Percentiles rank a stretch among this genome's conserved stretches.
Conservation (phyloP, 2,797 vertebrate species). For the Tapirus indicus region DNA sequence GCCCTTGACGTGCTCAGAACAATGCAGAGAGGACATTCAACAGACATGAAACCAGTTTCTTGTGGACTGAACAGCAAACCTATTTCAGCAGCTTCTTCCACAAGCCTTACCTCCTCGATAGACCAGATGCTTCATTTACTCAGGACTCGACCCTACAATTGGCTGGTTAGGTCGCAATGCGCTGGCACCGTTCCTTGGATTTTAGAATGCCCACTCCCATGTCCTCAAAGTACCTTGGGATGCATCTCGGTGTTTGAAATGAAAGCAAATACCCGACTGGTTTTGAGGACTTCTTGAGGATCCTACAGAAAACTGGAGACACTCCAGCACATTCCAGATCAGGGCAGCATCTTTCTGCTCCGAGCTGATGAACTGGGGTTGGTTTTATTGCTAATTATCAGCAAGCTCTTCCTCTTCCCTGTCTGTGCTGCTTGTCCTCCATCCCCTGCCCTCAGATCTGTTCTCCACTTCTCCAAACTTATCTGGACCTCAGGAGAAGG, state of each 20-base stretch:
- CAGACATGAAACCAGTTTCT: neutral
- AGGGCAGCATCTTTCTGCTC: neutral
- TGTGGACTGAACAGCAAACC: neutral
- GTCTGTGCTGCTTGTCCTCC: neutral
- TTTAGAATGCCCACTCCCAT: neutral
- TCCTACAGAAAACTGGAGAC: neutral
- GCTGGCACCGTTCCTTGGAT: neutral
- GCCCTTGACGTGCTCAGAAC: neutral
- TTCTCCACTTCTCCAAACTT: neutral
- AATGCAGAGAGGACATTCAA: too few relatives aligned
- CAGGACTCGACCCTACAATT: neutral
- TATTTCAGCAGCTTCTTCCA: neutral
- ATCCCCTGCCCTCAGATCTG: neutral
- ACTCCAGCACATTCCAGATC: neutral
- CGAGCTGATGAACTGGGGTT: neutral
- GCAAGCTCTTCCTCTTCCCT: neutral
- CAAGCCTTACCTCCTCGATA: neutral
- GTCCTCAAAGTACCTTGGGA: neutral
- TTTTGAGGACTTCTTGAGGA: neutral
- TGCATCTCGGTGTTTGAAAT: neutral
- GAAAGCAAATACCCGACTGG: neutral
- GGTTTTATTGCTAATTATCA: neutral
- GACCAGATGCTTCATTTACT: too few relatives aligned
- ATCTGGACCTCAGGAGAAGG: neutral
- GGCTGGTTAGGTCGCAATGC: neutral